These are phyloP conservation scores for Manduca sexta DNA, from an alignment of 1,140 invertebrate species.

Conservation along the genomic window DNA sequence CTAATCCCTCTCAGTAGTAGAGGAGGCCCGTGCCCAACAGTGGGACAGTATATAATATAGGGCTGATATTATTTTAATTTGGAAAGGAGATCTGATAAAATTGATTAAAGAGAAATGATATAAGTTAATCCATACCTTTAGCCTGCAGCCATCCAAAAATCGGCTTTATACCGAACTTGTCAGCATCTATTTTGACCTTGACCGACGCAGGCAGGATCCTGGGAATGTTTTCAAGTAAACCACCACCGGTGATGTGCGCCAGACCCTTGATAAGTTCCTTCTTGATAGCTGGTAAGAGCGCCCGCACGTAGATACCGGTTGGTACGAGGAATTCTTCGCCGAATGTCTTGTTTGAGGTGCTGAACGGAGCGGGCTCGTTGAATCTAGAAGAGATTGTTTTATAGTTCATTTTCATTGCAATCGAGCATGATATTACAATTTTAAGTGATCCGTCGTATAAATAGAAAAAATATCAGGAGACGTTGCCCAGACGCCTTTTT, in stretches of 20 bases:
- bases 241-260: conserved; percentile 96
- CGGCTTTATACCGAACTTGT: conserved; percentile 81
- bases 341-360: conserved; percentile 71
- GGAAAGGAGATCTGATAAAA: no score
- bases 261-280: conserved; percentile 87
- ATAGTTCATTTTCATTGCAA: no score
- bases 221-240: conserved; percentile 92
- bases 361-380: conserved; percentile 84
- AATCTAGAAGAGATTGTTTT: conserved; percentile 68
- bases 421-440: no score
- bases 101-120: no score
- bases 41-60: no score
- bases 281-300: conserved; percentile 83
- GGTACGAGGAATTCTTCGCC: conserved; percentile 90
- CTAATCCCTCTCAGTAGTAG: no score
- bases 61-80: no score
- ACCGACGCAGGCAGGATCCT: conserved; percentile 81
- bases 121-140: conserved; percentile 66
- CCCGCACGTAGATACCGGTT: conserved; percentile 91
- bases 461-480: no score
- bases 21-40: no score
- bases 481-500: no score
- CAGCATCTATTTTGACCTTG: conserved; percentile 81
- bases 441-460: no score
- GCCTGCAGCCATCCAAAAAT: conserved; percentile 78